Base-by-base conservation (phyloP, 2,888 invertebrate genomes). In the Graphium colonna region DNA sequence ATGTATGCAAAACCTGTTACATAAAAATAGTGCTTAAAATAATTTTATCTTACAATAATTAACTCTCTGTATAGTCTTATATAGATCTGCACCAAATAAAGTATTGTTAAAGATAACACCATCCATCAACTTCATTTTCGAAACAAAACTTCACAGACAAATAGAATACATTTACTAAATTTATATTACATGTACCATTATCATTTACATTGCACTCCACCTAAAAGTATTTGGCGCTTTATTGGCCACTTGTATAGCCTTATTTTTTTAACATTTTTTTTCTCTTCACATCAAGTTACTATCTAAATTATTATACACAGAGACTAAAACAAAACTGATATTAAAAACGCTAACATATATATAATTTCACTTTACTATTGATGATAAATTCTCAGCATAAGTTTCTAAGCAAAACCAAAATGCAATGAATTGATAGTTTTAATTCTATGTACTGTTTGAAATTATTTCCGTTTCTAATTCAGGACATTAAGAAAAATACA, bases 221-320 rank as follows among this genome's bases (percentile, higher is more conserved):
- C 43, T 40, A 45, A 40, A 46, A 40, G 45, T 50, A 45, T 51
- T 55, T 55, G 55, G 50, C 55, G 40, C 13, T 15, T 46, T 38
- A 42, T 55, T 51, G 51, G 55, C 51, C 38, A 44, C 28, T 28
- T 43, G 8, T 18, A 15, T 39, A 18, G 15, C 13, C 26, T 42
- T n/a, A 18, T 33, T 43, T 41, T n/a, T 33, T n/a, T 33, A 33
- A n/a, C 28, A 17, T 8, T 9, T 1, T 15, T 13, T n/a, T 26
- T 26, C 8, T 15, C 26, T 46, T 41, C 18, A 43, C 16, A 38
- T 10, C 36, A 10, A 38, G 10, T 21, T 45, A 40, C 13, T 15
- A 33, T n/a, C 42, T 41, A 18, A 12, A 5, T 38, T 13, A 12
- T 21, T 42, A 42, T 13, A 44, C 42, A 26, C 26, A 3, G 12